Evolutionary conservation across 1,140 invertebrate species (phyloP), one percentile per base, ranked within the genome.

Genomic region (Lepidurus arcticus): DNA sequence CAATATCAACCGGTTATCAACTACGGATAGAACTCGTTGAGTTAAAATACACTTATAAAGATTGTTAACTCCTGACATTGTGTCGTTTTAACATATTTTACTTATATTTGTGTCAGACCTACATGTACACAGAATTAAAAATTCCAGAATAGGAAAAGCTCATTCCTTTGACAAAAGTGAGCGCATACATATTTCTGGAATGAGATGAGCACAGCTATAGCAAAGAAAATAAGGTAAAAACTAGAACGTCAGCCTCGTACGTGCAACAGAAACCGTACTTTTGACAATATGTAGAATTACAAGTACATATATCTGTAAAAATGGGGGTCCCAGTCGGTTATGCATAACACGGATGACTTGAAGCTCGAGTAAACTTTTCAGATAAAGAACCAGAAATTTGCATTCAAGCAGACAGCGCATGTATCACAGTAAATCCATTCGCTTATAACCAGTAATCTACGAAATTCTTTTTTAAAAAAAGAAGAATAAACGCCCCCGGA

Each of bases 281-380:
- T 9, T 0, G 16, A n/a, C 6, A 13, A 65, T 65, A 65, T 21
- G 53, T 21, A 65, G 34, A 34, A 34, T 4, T 34, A 21, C 53
- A 65, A 65, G 21, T 21, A 65, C 47, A 21, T 65, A 65, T 65
- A 65, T 21, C 21, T 65, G 21, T n/a, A 65, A 65, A 65, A 13
- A 65, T 65, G n/a, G 53, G 45, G n/a, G 53, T 65, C 53, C 16
- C 53, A 65, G n/a, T 65, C 53, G 9, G 53, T 65, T 65, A 65
- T 16, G 53, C 0, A 65, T 9, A 65, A 65, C 53, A 21, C 53
- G 6, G 21, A 65, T 65, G 53, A 65, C 53, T 65, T 65, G 53
- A 65, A 65, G 53, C 53, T 65, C 53, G 53, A 65, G 53, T 65
- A 65, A 65, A 65, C 53, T 65, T 65, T 26, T 21, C 53, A 65